These are phyloP conservation scores for Scarus forsteni DNA, from an alignment of 2,797 vertebrate species.

Conservation along the genomic window DNA sequence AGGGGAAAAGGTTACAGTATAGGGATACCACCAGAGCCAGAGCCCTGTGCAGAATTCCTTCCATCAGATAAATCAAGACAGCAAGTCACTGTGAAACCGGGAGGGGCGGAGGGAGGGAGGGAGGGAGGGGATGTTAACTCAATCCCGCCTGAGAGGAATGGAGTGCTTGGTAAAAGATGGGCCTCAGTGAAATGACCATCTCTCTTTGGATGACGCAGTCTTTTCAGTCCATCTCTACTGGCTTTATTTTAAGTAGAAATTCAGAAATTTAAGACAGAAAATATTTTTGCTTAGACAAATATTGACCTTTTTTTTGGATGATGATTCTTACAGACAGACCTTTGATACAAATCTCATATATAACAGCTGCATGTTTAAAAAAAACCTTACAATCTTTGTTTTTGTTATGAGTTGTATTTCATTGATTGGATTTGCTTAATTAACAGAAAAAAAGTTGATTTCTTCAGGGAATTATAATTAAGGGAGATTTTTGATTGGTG, in stretches of 20 bases:
- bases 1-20: constrained; percentile 88
- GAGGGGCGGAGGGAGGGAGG: constrained; percentile 61
- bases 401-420: background rate
- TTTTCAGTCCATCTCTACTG: background rate
- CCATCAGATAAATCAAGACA: constrained; percentile 89
- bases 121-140: constrained; percentile 79
- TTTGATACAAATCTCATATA: too few species aligned
- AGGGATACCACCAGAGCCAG: constrained; percentile 81
- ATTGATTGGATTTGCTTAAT: background rate
- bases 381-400: background rate
- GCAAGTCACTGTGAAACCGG: constrained; percentile 80
- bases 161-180: constrained; percentile 68
- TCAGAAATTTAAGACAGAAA: background rate
- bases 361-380: background rate
- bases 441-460: too few species aligned
- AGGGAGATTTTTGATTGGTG: too few species aligned
- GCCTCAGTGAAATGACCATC: constrained; percentile 59
- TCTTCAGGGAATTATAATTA: too few species aligned
- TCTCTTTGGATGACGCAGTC: constrained; percentile 31
- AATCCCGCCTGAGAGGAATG: constrained; percentile 77
- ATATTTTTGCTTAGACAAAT: background rate
- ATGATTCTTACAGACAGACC: too few species aligned
- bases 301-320: background rate
- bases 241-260: constrained; percentile 16
- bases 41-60: constrained; percentile 87